Evolutionary conservation across 2,113 vertebrate genomes (phyloP).

Genomic region (Malurus alboscapulatus): DNA sequence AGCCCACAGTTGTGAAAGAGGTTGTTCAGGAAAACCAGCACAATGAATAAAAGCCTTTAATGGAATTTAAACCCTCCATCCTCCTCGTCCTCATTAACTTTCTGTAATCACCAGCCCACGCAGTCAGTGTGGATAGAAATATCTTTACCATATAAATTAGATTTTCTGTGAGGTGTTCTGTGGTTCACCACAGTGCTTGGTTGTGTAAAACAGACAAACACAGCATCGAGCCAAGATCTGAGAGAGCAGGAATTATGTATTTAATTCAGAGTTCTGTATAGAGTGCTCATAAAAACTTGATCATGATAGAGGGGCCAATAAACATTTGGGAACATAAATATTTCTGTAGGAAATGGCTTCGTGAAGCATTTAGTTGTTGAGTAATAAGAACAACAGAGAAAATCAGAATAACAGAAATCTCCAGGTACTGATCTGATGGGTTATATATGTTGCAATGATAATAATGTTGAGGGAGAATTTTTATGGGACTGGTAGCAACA

Average conservation of each 20-base stretch:
- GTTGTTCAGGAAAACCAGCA: neutral
- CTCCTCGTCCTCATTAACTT: neutral
- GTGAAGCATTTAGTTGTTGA: slow-evolving; percentile 67
- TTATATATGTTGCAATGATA: slow-evolving; percentile 3
- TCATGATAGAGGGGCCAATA: slow-evolving; percentile 69
- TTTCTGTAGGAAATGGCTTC: slow-evolving; percentile 67
- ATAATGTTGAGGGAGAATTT: slow-evolving; percentile 25
- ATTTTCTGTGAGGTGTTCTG: neutral
- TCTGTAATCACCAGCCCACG: neutral
- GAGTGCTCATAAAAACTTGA: slow-evolving; percentile 71
- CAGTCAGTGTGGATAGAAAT: slow-evolving; percentile 6
- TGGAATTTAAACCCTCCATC: neutral
- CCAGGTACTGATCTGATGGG: slow-evolving; percentile 43
- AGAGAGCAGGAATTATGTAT: slow-evolving; percentile 61
- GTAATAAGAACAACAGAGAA: slow-evolving; percentile 64
- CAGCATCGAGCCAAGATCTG: neutral
- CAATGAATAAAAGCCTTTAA: neutral
- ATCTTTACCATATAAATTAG: neutral
- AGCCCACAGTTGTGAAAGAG: neutral
- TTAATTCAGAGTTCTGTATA: slow-evolving; percentile 62
- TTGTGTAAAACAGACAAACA: slow-evolving; percentile 49
- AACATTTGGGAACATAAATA: slow-evolving; percentile 69
- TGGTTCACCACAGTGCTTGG: neutral
- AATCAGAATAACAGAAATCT: slow-evolving; percentile 48
- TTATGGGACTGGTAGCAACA: slow-evolving; percentile 17